These are phyloP conservation scores for Neolamprologus fasciatus DNA, from an alignment of 2,113 vertebrate genomes.

Conservation along the genomic window DNA sequence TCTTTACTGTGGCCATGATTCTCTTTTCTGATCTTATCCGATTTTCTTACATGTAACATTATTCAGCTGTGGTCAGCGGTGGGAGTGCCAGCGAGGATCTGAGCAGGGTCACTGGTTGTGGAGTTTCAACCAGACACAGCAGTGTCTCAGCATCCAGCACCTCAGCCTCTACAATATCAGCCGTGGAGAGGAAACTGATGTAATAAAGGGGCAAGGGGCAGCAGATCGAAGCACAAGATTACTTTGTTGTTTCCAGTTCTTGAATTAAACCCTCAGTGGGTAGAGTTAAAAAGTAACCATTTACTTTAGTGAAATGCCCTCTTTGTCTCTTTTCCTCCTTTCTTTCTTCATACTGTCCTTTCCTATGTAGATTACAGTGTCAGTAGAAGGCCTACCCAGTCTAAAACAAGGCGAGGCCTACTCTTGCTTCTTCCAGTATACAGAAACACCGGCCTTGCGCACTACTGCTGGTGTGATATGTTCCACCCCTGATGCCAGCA, in stretches of 20 bases:
- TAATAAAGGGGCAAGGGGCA: slow-evolving; percentile 30
- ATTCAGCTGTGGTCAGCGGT: slow-evolving; percentile 79
- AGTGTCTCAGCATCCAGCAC: slow-evolving; percentile 78
- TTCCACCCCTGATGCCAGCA: slow-evolving; percentile 78
- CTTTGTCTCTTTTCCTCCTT: neutral
- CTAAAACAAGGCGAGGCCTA: slow-evolving; percentile 80
- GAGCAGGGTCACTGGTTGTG: slow-evolving; percentile 85
- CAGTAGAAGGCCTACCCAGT: slow-evolving; percentile 78
- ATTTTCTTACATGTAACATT: neutral
- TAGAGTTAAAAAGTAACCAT: neutral
- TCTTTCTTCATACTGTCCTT: neutral
- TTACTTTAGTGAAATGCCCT: neutral
- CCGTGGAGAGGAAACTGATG: slow-evolving; percentile 82
- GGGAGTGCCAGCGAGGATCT: slow-evolving; percentile 77
- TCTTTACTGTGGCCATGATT: neutral
- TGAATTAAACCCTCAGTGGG: neutral
- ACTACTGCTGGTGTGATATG: slow-evolving; percentile 80
- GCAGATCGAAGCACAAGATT: neutral
- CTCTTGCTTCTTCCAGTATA: slow-evolving; percentile 86
- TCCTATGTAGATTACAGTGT: slow-evolving; percentile 76
- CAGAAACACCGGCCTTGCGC: slow-evolving; percentile 76
- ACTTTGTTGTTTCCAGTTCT: neutral
- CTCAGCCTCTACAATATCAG: slow-evolving; percentile 87
- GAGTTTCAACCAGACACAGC: slow-evolving; percentile 81
- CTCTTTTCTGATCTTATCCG: neutral